A percentile compares a stretch with the other conserved stretches of the same genome.
Conservation (phyloP, 1,140 invertebrate species). For the Mercenaria mercenaria region DNA sequence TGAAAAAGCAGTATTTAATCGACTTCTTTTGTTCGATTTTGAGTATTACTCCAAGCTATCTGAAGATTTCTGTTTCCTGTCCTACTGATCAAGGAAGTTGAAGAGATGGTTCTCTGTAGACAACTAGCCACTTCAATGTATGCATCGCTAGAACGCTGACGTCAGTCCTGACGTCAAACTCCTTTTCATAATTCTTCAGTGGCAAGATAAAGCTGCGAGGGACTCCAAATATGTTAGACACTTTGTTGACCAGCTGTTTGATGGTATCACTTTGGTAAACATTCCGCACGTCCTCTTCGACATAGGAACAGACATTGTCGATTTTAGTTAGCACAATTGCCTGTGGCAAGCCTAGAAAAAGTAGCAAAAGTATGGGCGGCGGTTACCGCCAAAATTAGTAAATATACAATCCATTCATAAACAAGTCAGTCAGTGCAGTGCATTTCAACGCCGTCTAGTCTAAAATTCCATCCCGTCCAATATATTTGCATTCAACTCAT, state of each 20-base stretch:
- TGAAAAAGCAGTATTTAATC: no score
- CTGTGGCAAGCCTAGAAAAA: conserved; percentile 42
- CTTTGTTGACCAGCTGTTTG: conserved; percentile 11
- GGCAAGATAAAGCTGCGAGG: conserved; percentile 21
- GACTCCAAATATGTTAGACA: conserved; percentile 27
- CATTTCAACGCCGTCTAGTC: no score
- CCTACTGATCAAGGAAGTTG: conserved; percentile 5
- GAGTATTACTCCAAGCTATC: neutral
- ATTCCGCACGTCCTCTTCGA: conserved; percentile 20
- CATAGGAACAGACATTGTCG: no score
- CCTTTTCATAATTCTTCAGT: conserved; percentile 41
- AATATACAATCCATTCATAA: no score
- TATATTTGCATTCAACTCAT: no score
- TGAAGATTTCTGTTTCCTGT: neutral
- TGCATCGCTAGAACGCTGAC: neutral
- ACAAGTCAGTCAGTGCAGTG: no score
- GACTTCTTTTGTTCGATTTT: no score
- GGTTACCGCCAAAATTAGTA: no score
- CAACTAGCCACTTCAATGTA: neutral
- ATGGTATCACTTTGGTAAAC: conserved; percentile 23
- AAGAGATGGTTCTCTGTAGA: neutral
- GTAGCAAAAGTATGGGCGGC: no score
- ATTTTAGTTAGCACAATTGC: conserved; percentile 48
- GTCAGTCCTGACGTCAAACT: conserved; percentile 14
- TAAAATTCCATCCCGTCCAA: no score